These are phyloP conservation scores for Nudaria mundana DNA, from an alignment of 2,888 invertebrate genomes.

Conservation along the genomic window DNA sequence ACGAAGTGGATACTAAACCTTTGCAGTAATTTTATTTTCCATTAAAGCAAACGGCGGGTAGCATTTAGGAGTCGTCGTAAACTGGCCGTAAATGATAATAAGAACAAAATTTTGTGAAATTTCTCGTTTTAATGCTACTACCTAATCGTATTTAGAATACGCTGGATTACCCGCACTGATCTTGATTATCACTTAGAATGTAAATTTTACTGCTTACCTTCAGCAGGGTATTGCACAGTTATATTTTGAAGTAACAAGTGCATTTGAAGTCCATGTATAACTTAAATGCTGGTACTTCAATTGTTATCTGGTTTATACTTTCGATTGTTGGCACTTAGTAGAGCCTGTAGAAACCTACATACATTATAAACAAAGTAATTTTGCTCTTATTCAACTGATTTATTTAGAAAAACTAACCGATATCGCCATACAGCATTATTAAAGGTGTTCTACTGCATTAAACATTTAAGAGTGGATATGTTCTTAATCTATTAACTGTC, in stretches of 20 bases:
- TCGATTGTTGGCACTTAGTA: no score
- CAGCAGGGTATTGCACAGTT: slow-evolving; percentile 7
- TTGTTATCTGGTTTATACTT: no score
- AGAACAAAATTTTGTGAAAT: slow-evolving; percentile 32
- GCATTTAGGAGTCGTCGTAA: slow-evolving; percentile 23
- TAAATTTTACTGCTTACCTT: slow-evolving; percentile 34
- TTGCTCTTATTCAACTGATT: no score
- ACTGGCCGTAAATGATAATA: slow-evolving; percentile 32
- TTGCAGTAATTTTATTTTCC: slow-evolving; percentile 26
- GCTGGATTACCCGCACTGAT: slow-evolving; percentile 17
- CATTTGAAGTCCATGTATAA: no score
- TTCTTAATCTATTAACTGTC: no score
- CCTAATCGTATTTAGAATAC: slow-evolving; percentile 20
- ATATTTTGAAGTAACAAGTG: not conserved
- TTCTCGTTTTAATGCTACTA: slow-evolving; percentile 21
- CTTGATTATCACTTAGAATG: slow-evolving; percentile 30
- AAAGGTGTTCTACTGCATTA: no score
- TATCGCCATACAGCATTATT: no score
- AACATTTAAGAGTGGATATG: no score
- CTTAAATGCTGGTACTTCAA: no score
- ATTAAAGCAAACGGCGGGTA: slow-evolving; percentile 23
- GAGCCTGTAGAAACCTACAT: no score
- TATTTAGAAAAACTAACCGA: no score
- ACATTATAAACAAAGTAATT: no score
- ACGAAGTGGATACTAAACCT: not conserved